Conservation (phyloP, 2,888 invertebrate species). For the Apotomis turbidana region DNA sequence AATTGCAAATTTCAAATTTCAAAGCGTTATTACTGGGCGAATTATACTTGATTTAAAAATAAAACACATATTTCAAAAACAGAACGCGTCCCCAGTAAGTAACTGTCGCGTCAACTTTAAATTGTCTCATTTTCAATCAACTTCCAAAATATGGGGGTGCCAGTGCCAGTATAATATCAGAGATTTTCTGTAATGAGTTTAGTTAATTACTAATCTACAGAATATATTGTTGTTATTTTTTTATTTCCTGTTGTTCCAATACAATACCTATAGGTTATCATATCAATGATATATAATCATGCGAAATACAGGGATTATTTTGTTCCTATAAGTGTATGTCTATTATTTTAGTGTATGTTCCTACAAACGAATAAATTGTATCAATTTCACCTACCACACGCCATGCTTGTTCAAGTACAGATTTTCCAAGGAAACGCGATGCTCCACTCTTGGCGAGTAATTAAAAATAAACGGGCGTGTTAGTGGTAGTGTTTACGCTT, state of each 20-base stretch:
- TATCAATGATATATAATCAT: no score
- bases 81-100: constrained; percentile 16
- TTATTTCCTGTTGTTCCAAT: no score
- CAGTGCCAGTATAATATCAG: no score
- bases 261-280: no score
- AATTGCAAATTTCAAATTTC: background rate
- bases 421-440: constrained; percentile 35
- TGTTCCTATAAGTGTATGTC: no score
- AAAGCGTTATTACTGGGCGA: background rate
- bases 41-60: constrained; percentile 1
- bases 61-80: background rate
- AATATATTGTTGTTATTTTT: no score
- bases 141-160: constrained; percentile 20
- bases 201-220: no score
- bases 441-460: constrained; percentile 52
- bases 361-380: no score
- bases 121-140: constrained; percentile 44
- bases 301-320: no score
- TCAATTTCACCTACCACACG: no score
- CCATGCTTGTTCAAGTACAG: background rate
- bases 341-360: no score
- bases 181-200: no score
- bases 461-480: constrained; percentile 59
- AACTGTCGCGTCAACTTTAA: constrained; percentile 25
- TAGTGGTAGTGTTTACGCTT: constrained; percentile 56